Conservation (phyloP, 2,113 vertebrate species). For the Ciconia maguari region DNA sequence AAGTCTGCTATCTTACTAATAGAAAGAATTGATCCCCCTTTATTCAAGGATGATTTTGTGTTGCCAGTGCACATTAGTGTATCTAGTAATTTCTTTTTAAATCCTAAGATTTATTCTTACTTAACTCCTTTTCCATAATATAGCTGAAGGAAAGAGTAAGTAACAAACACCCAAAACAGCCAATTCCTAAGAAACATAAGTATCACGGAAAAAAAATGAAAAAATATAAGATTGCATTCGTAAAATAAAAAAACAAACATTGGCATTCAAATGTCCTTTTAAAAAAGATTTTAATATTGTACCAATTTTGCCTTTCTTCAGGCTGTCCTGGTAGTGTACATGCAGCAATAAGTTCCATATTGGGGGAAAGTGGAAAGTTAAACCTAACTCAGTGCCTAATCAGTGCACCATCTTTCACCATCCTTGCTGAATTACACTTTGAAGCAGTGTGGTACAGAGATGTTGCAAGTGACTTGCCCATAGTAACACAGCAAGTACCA, state of each 20-base stretch:
- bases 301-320: not conserved
- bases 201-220: not conserved
- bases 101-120: not conserved
- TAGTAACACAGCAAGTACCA: not conserved
- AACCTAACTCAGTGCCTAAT: not conserved
- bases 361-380: not conserved
- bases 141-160: not conserved
- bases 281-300: not conserved
- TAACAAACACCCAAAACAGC: not conserved
- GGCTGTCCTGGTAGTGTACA: not conserved
- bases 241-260: not conserved
- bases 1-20: not conserved
- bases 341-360: not conserved
- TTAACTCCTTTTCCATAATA: not conserved
- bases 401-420: not conserved
- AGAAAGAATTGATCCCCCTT: not conserved
- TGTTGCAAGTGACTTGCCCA: not conserved
- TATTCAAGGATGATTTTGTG: not conserved
- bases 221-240: not conserved
- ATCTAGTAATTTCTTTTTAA: not conserved
- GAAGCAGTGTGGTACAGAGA: not conserved
- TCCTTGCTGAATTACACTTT: not conserved
- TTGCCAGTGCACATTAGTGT: not conserved
- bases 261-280: not conserved
- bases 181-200: not conserved